Percentiles rank a stretch among this genome's conserved stretches.
These are phyloP conservation scores for Tetragnatha versicolor DNA, from an alignment of 1,140 invertebrate genomes.

Conservation along the genomic window DNA sequence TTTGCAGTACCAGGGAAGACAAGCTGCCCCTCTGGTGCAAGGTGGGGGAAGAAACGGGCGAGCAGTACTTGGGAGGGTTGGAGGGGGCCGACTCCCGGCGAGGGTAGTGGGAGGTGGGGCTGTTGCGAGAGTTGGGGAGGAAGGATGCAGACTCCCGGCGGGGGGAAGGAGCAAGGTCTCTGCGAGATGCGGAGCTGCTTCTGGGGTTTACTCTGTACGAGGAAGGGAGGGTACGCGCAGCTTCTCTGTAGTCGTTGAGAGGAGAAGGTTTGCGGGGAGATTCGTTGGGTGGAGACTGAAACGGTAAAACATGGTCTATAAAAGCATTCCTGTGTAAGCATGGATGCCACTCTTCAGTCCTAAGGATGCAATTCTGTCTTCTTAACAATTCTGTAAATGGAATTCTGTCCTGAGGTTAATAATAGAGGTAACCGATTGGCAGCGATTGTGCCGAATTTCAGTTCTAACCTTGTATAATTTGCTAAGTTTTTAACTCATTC, in stretches of 20 bases:
- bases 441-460: no score
- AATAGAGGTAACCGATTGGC: no score
- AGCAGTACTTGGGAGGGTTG: not conserved
- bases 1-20: not conserved
- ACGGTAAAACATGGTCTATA: no score
- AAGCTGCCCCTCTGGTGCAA: constrained; percentile 2
- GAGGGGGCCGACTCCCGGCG: constrained; percentile 7
- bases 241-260: not conserved
- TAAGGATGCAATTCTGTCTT: no score
- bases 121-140: not conserved
- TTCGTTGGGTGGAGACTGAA: constrained; percentile 4
- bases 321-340: no score
- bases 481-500: no score
- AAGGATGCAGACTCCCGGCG: constrained; percentile 10
- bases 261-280: constrained; percentile 1
- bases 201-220: constrained; percentile 27
- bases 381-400: no score
- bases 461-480: no score
- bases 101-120: no score
- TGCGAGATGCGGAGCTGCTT: constrained; percentile 10
- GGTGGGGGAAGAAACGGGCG: constrained; percentile 4
- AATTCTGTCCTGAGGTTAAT: no score
- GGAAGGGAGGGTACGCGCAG: constrained; percentile 20
- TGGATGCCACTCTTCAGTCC: no score
- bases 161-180: constrained; percentile 21